These are phyloP conservation scores for Chrosomus eos DNA, from an alignment of 2,797 vertebrate genomes.

Conservation along the genomic window DNA sequence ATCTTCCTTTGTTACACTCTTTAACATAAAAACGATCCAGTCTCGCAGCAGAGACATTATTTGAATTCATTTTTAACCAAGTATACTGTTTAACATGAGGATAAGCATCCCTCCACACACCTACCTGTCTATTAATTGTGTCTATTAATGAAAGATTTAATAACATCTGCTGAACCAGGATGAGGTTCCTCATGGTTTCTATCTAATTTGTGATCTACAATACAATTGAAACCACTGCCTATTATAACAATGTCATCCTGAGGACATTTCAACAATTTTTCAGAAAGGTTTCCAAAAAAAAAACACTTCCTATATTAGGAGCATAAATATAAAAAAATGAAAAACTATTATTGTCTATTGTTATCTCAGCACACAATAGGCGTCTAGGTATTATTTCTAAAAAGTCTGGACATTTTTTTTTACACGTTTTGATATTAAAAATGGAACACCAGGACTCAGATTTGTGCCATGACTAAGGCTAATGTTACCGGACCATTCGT, in stretches of 20 bases:
- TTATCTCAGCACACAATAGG: no score
- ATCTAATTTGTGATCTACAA: no score
- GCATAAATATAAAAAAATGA: no score
- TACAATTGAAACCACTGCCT: no score
- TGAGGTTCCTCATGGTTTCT: background rate
- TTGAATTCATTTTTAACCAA: background rate
- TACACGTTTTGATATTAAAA: background rate
- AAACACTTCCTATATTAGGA: background rate
- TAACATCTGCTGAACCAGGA: background rate
- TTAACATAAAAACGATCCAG: background rate
- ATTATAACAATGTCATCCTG: no score
- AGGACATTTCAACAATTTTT: background rate
- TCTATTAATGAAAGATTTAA: background rate
- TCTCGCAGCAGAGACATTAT: background rate
- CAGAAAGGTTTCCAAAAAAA: background rate
- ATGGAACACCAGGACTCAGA: background rate
- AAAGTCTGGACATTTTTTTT: no score
- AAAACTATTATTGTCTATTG: no score
- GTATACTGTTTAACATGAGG: background rate
- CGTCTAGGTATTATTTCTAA: no score
- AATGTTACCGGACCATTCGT: background rate
- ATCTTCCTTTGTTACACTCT: background rate
- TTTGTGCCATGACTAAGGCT: background rate
- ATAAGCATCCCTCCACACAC: background rate
- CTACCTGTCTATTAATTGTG: background rate